These are phyloP conservation scores for Drosophila ambigua DNA, from an alignment of 1,140 invertebrate genomes.

Conservation along the genomic window DNA sequence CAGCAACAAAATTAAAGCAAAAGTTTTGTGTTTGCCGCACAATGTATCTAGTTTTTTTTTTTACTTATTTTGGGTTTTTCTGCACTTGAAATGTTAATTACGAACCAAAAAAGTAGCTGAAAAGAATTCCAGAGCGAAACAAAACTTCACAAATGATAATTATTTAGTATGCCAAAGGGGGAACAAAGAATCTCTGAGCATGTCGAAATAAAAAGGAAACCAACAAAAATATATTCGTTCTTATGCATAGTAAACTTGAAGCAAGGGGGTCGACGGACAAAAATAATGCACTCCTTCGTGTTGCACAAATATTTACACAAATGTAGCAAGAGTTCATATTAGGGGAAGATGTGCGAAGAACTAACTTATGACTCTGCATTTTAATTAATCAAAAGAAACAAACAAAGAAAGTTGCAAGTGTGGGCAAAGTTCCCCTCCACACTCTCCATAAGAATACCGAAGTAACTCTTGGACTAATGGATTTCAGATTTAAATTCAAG, in stretches of 20 bases:
- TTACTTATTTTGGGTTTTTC: slow-evolving; percentile 14
- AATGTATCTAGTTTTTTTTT: slow-evolving; percentile 29
- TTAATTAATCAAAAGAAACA: slow-evolving; percentile 30
- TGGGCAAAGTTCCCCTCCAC: too few species aligned
- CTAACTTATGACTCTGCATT: slow-evolving; percentile 24
- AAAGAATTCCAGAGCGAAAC: slow-evolving; percentile 40
- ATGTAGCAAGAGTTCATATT: slow-evolving; percentile 10
- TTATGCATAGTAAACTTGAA: too few species aligned
- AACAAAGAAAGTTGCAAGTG: background rate
- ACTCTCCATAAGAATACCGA: too few species aligned
- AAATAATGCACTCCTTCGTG: slow-evolving; percentile 30
- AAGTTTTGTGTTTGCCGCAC: slow-evolving; percentile 30
- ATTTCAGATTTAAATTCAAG: too few species aligned
- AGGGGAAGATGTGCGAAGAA: background rate
- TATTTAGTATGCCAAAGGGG: slow-evolving; percentile 29
- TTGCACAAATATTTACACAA: background rate
- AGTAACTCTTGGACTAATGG: too few species aligned
- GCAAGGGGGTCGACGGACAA: background rate
- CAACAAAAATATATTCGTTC: slow-evolving; percentile 7
- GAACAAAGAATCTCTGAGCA: slow-evolving; percentile 25
- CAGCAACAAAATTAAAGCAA: slow-evolving; percentile 27
- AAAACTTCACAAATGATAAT: slow-evolving; percentile 47
- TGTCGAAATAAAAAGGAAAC: too few species aligned
- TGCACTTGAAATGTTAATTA: slow-evolving; percentile 49
- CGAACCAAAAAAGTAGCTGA: slow-evolving; percentile 34